A percentile compares a stretch with the other conserved stretches of the same genome.
Conservation (phyloP, 2,113 vertebrate genomes). For the Kobus ellipsiprymnus region DNA sequence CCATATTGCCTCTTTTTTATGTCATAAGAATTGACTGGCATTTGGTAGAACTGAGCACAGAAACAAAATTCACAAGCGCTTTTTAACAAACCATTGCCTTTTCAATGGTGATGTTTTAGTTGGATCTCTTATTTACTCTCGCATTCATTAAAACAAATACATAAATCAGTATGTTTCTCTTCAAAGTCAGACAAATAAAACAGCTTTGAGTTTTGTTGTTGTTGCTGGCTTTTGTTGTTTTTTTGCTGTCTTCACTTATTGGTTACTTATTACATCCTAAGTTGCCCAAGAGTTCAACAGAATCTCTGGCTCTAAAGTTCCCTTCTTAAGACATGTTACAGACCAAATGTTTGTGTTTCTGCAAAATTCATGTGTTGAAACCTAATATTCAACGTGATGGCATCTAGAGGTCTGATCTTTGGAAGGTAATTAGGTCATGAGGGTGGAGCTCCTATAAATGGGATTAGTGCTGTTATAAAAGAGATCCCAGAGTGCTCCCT, state of each 20-base stretch:
- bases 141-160: constrained; percentile 12
- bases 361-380: background rate
- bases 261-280: background rate
- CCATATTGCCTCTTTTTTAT: background rate
- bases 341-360: background rate
- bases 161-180: background rate
- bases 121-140: constrained; percentile 23
- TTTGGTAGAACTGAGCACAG: background rate
- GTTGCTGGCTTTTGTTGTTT: background rate
- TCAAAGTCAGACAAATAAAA: background rate
- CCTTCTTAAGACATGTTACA: background rate
- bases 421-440: background rate
- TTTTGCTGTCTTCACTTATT: background rate
- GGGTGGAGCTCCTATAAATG: background rate
- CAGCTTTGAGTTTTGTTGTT: background rate
- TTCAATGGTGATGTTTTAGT: background rate
- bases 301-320: background rate
- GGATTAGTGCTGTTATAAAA: background rate
- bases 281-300: background rate
- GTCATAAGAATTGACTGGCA: background rate
- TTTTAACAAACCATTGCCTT: background rate
- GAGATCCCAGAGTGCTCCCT: background rate
- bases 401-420: background rate
- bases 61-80: constrained; percentile 4
- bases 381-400: background rate